Percentiles rank a stretch among this genome's conserved stretches.
Evolutionary conservation across 1,140 invertebrate species (phyloP).

Genomic region (Drosophila baimaii): DNA sequence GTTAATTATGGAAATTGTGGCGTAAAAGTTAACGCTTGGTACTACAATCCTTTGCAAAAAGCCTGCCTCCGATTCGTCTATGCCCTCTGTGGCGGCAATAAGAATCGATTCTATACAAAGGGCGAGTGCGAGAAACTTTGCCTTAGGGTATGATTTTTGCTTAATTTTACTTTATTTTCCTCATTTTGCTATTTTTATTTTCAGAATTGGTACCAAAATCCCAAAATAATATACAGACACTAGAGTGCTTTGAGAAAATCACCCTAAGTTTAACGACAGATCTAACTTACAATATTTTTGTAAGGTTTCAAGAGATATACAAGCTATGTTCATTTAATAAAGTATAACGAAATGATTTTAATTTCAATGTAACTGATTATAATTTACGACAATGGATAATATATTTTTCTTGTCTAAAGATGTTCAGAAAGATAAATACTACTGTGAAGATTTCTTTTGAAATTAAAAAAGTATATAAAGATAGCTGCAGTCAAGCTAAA

Average conservation of each 20-base stretch:
- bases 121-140: constrained; percentile 1
- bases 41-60: neutral
- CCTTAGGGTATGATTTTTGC: neutral
- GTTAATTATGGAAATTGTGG: neutral
- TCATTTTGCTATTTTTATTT: neutral
- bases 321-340: neutral
- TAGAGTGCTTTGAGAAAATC: neutral
- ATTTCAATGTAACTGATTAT: neutral
- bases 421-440: neutral
- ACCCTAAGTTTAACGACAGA: too few species aligned
- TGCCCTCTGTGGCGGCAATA: constrained; percentile 9
- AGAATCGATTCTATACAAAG: constrained; percentile 1
- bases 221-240: neutral
- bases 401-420: neutral
- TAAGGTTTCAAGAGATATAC: neutral
- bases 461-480: too few species aligned
- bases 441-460: neutral
- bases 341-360: neutral
- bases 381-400: neutral
- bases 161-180: neutral
- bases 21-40: neutral
- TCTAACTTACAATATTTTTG: neutral
- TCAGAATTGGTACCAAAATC: neutral
- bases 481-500: too few species aligned
- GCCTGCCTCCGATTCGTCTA: neutral